These are phyloP conservation scores for Antitype chi DNA, from an alignment of 2,888 invertebrate genomes.

Conservation along the genomic window DNA sequence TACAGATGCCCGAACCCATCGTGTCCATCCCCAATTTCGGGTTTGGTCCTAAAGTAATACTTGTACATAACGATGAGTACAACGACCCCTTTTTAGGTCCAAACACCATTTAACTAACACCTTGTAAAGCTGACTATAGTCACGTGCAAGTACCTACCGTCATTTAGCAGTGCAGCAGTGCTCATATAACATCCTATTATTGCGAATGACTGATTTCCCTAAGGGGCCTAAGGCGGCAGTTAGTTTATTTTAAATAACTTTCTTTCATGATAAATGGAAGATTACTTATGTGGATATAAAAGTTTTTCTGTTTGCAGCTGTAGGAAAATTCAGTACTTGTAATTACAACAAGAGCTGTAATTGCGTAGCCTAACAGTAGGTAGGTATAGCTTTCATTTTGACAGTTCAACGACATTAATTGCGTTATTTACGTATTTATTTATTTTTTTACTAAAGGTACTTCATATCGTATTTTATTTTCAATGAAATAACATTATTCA, in stretches of 20 bases:
- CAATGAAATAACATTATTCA: too few species aligned
- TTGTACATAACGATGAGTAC: not conserved
- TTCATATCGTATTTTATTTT: too few species aligned
- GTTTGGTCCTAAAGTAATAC: not conserved
- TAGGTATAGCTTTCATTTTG: too few species aligned
- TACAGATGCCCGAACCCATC: too few species aligned
- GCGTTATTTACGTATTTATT: too few species aligned
- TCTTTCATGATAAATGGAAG: not conserved
- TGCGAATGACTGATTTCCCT: constrained; percentile 39
- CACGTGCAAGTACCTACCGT: not conserved
- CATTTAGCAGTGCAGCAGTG: not conserved
- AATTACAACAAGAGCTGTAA: not conserved
- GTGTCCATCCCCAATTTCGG: not conserved
- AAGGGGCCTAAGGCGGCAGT: not conserved
- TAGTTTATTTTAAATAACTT: not conserved
- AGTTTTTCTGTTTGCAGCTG: not conserved
- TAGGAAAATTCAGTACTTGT: not conserved
- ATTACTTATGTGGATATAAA: not conserved
- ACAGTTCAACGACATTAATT: too few species aligned
- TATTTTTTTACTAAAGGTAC: too few species aligned
- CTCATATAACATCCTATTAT: constrained; percentile 10
- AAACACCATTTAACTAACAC: not conserved
- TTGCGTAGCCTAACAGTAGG: too few species aligned
- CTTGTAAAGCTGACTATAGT: not conserved
- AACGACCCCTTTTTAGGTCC: not conserved